Conservation (phyloP, 2,797 vertebrate genomes). For the Schizopygopsis malacanthus region DNA sequence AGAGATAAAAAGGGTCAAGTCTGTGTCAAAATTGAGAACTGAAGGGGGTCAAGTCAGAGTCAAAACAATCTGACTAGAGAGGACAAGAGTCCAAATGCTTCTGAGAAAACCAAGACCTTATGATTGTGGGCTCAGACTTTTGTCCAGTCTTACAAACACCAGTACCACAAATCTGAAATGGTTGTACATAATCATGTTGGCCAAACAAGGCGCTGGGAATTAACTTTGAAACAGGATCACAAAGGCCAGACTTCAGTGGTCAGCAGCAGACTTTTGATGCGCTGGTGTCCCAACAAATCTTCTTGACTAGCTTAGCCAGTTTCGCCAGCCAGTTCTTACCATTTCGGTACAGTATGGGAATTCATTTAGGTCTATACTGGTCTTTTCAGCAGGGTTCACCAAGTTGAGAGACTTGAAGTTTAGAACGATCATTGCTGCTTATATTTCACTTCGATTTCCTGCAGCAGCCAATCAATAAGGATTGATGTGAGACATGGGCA, state of each 20-base stretch:
- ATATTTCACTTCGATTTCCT: slow-evolving; percentile 74
- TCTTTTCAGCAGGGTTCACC: slow-evolving; percentile 16
- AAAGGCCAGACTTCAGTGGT: slow-evolving; percentile 45
- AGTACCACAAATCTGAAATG: neutral
- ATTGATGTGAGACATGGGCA: slow-evolving; percentile 67
- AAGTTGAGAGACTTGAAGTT: slow-evolving; percentile 61
- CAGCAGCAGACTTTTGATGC: neutral
- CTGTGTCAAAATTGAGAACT: neutral
- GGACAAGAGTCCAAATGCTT: too few relatives aligned
- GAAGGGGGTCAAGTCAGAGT: neutral
- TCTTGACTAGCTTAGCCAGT: neutral
- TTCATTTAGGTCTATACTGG: neutral
- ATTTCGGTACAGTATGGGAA: neutral
- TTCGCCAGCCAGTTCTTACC: neutral
- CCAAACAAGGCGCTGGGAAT: neutral
- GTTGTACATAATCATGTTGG: neutral
- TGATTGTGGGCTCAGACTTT: neutral
- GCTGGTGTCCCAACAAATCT: neutral
- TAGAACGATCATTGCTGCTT: slow-evolving; percentile 66
- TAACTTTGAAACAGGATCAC: neutral
- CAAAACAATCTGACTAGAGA: too few relatives aligned
- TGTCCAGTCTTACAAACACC: neutral
- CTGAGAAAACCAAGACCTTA: neutral
- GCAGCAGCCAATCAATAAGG: slow-evolving; percentile 57
- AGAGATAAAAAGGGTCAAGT: too few relatives aligned